Evolutionary conservation across 1,140 invertebrate species (phyloP).

Genomic region (Medauroidea extradentata): DNA sequence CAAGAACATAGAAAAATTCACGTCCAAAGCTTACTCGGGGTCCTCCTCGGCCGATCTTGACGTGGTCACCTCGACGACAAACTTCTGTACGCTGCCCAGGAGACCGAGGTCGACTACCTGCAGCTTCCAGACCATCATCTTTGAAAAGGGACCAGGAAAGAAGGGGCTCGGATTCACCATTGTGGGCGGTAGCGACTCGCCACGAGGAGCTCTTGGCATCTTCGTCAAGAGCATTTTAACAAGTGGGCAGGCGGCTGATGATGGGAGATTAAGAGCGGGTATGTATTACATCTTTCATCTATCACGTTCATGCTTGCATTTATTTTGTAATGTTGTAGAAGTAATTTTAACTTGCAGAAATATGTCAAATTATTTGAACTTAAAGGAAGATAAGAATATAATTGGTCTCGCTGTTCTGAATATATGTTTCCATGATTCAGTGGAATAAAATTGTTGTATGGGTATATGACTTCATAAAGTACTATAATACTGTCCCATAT

Average conservation of each 20-base stretch:
- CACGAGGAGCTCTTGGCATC: constrained; percentile 82
- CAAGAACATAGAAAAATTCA: neutral
- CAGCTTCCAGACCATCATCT: constrained; percentile 68
- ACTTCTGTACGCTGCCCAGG: constrained; percentile 60
- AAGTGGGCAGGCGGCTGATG: constrained; percentile 80
- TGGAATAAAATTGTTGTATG: too few species aligned
- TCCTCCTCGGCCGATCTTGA: neutral
- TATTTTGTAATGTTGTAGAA: too few species aligned
- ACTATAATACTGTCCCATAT: too few species aligned
- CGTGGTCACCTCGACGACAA: neutral
- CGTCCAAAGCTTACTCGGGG: neutral
- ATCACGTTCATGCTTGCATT: too few species aligned
- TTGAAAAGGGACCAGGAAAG: constrained; percentile 77
- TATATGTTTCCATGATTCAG: too few species aligned
- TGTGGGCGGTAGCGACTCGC: constrained; percentile 84
- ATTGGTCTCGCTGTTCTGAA: too few species aligned
- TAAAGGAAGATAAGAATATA: too few species aligned
- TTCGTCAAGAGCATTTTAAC: constrained; percentile 89
- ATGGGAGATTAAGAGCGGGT: constrained; percentile 79
- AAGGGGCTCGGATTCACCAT: constrained; percentile 89
- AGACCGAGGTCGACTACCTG: constrained; percentile 60
- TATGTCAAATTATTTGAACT: too few species aligned
- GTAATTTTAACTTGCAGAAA: too few species aligned
- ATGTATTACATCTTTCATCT: too few species aligned
- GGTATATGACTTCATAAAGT: too few species aligned